A percentile compares a stretch with the other conserved stretches of the same genome.
Conservation (phyloP, 2,113 vertebrate species). For the Pionites leucogaster region DNA sequence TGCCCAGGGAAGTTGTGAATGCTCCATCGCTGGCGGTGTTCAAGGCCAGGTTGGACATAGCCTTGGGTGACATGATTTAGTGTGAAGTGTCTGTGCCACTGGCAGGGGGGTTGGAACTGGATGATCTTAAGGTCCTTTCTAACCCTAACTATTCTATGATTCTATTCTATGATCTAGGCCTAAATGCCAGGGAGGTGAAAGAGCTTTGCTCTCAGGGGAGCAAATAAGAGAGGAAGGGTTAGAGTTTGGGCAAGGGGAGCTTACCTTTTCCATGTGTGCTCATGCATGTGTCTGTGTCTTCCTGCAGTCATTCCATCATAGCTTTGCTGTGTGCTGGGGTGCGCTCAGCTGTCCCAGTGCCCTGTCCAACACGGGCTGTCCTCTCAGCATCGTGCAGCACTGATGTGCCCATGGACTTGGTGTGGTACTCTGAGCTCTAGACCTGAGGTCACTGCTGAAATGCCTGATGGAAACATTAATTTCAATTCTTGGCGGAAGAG, state of each 20-base stretch:
- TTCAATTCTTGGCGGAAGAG: not conserved
- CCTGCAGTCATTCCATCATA: fast-evolving
- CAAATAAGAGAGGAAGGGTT: not conserved
- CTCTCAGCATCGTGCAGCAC: fast-evolving
- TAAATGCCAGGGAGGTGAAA: fast-evolving
- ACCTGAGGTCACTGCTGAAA: not conserved
- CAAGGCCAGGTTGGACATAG: no score
- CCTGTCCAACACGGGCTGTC: fast-evolving
- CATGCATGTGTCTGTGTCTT: fast-evolving
- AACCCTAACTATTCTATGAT: not conserved
- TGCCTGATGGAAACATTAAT: not conserved
- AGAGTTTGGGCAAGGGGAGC: not conserved
- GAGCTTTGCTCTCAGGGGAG: not conserved
- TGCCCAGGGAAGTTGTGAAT: no score
- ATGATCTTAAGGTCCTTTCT: not conserved
- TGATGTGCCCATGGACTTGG: not conserved
- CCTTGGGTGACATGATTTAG: no score
- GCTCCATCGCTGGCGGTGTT: no score
- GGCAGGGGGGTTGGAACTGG: not conserved
- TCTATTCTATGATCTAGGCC: not conserved
- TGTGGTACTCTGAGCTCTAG: fast-evolving
- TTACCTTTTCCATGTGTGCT: not conserved
- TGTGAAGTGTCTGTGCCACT: no score
- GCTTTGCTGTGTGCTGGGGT: not conserved
- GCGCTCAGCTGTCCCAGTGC: not conserved